Evolutionary conservation across 2,113 vertebrate species (phyloP).

Genomic region (Carollia perspicillata): DNA sequence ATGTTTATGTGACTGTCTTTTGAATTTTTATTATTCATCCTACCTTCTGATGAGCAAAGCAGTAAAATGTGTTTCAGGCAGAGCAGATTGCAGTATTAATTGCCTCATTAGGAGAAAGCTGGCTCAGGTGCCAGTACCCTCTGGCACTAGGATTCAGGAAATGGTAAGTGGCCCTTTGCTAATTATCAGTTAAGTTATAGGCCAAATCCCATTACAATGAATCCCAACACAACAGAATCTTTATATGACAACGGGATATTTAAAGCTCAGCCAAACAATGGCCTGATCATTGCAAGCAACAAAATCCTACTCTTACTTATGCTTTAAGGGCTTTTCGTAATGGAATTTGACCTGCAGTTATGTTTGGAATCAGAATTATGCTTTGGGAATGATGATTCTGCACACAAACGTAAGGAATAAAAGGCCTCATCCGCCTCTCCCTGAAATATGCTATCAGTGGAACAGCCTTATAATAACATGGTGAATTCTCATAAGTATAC

Average conservation of each 20-base stretch:
- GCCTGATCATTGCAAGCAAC: neutral
- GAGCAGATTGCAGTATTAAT: neutral
- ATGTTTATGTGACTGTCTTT: conserved; percentile 46
- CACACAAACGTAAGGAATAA: neutral
- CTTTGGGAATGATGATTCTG: conserved; percentile 3
- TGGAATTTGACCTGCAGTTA: neutral
- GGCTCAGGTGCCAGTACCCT: neutral
- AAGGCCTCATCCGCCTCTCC: neutral
- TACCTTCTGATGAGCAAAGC: conserved; percentile 11
- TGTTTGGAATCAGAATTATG: neutral
- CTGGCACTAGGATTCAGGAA: conserved; percentile 1
- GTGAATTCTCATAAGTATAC: neutral
- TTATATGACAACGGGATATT: neutral
- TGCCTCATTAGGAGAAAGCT: conserved; percentile 51
- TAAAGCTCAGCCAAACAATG: neutral
- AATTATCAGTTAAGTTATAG: conserved; percentile 20
- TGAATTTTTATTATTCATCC: conserved; percentile 39
- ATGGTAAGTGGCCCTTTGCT: conserved; percentile 9
- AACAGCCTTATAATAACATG: neutral
- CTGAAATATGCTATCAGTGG: neutral
- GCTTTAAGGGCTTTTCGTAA: neutral
- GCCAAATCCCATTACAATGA: conserved; percentile 6
- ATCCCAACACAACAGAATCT: conserved; percentile 6
- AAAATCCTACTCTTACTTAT: neutral
- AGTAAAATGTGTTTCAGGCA: neutral